Conservation (phyloP, 2,113 vertebrate species). For the Oncorhynchus nerka region DNA sequence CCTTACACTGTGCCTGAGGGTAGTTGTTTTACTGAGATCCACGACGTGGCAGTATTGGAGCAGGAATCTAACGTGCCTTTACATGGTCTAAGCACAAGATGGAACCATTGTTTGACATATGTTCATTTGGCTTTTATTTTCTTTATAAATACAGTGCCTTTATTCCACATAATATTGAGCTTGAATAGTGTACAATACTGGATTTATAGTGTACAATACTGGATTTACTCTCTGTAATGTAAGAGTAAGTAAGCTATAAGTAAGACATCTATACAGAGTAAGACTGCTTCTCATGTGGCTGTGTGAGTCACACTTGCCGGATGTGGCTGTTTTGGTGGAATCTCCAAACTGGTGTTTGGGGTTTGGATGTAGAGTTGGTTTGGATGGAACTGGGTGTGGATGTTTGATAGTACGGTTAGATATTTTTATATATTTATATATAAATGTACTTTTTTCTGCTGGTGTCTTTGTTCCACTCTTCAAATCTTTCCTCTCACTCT, state of each 20-base stretch:
- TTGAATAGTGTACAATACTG: too few relatives aligned
- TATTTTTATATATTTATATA: neutral
- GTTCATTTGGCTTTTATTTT: neutral
- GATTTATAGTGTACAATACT: too few relatives aligned
- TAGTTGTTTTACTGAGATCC: neutral
- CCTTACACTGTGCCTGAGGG: too few relatives aligned
- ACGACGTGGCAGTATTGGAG: conserved; percentile 46
- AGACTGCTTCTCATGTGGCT: neutral
- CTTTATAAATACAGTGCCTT: too few relatives aligned
- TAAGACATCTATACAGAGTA: neutral
- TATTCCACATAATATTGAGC: too few relatives aligned
- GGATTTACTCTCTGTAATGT: too few relatives aligned
- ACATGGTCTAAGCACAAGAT: neutral
- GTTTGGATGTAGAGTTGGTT: neutral
- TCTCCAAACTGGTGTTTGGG: neutral
- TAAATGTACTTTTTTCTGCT: too few relatives aligned
- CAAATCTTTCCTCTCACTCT: neutral
- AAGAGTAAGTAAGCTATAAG: too few relatives aligned
- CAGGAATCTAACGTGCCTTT: neutral
- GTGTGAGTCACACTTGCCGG: too few relatives aligned
- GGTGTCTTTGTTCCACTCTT: too few relatives aligned
- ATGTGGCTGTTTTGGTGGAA: neutral
- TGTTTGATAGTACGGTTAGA: neutral
- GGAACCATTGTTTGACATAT: neutral
- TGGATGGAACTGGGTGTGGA: neutral